A percentile compares a stretch with the other conserved stretches of the same genome.
phyloP scores from a whole-genome alignment of 2,797 vertebrate genomes.

The Acrocephalus scirpaceus region DNA sequence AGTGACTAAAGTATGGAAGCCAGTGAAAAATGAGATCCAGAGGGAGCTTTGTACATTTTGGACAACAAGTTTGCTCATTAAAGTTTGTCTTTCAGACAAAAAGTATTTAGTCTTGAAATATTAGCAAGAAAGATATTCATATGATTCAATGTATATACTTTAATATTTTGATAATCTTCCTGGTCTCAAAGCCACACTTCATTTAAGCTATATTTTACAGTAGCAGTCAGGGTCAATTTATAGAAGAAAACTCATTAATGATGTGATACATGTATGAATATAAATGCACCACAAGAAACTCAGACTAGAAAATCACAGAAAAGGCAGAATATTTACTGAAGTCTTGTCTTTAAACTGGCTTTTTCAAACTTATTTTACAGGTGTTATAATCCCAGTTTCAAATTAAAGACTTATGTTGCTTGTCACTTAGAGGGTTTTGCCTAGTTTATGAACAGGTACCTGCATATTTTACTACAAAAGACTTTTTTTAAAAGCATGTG shows the following conservation, averaged over 20 bases:
- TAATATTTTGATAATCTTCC: conserved; percentile 19
- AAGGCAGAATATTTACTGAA: background rate
- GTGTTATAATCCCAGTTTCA: background rate
- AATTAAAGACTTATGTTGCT: background rate
- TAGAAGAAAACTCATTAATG: conserved; percentile 33
- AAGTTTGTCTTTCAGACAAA: background rate
- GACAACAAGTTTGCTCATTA: background rate
- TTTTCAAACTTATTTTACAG: background rate
- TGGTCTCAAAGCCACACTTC: conserved; percentile 19
- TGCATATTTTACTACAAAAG: background rate
- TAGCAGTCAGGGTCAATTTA: conserved; percentile 17
- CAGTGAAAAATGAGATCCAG: conserved; percentile 5
- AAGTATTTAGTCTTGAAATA: background rate
- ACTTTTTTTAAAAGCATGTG: background rate
- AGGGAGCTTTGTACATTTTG: background rate
- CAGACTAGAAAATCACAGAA: background rate
- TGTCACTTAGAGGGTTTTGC: background rate
- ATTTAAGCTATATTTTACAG: conserved; percentile 33
- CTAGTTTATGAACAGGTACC: background rate
- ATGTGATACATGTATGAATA: conserved; percentile 3
- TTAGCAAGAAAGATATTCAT: background rate
- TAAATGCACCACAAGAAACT: conserved; percentile 12
- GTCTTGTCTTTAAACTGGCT: background rate
- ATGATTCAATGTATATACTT: background rate
- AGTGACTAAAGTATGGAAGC: background rate